Percentiles rank a stretch among this genome's conserved stretches.
Conservation (phyloP, 2,888 invertebrate species). For the Zootermopsis nevadensis region DNA sequence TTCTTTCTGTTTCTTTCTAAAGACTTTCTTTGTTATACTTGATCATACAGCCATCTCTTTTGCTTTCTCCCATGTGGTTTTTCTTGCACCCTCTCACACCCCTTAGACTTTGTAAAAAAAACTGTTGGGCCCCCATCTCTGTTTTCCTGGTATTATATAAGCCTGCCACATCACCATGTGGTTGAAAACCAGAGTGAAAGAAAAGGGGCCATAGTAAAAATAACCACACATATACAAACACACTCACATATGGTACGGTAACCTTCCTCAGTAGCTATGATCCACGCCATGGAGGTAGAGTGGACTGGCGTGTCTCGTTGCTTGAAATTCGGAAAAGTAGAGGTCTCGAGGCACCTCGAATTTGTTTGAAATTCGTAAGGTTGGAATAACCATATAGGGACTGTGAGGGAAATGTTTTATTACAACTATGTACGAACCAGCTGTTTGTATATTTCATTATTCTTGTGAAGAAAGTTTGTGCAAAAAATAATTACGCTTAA, state of each 20-base stretch:
- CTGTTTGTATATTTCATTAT: too few relatives aligned
- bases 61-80: constrained; percentile 39
- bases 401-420: too few relatives aligned
- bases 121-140: constrained; percentile 30
- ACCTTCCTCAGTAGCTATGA: constrained; percentile 34
- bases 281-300: constrained; percentile 19
- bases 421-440: too few relatives aligned
- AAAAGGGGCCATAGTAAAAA: constrained; percentile 49
- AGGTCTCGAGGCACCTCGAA: too few relatives aligned
- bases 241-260: constrained; percentile 47
- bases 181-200: constrained; percentile 34
- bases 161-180: constrained; percentile 47
- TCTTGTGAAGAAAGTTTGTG: too few relatives aligned
- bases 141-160: constrained; percentile 50
- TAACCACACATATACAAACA: constrained; percentile 53
- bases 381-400: too few relatives aligned
- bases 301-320: constrained; percentile 1
- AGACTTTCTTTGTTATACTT: constrained; percentile 30
- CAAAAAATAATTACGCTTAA: too few relatives aligned
- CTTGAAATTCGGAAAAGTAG: too few relatives aligned
- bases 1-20: background rate
- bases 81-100: constrained; percentile 38
- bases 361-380: too few relatives aligned
- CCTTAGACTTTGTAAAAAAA: constrained; percentile 28
- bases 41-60: constrained; percentile 24